Conservation (phyloP, 2,113 vertebrate species). For the Neoarius graeffei region DNA sequence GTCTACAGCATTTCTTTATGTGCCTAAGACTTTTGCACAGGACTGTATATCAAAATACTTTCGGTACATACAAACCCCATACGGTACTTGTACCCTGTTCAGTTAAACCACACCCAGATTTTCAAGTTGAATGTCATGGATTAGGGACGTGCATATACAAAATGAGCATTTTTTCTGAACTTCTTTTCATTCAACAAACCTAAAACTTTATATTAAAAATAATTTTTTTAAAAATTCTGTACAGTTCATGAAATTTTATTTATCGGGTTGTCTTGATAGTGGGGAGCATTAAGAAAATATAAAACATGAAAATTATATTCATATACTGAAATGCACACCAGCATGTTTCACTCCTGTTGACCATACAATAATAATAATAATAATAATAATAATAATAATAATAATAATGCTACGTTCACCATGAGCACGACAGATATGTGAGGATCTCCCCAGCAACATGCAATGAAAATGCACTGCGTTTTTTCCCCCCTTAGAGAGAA, state of each 20-base stretch:
- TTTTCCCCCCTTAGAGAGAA: neutral
- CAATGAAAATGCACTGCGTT: neutral
- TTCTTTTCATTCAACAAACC: neutral
- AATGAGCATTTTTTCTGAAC: neutral
- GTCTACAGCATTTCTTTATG: too few species aligned
- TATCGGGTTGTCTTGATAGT: neutral
- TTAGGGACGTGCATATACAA: neutral
- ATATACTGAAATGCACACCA: neutral
- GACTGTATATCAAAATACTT: neutral
- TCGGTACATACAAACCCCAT: neutral
- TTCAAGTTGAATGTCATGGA: neutral
- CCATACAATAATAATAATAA: neutral
- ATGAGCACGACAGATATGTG: neutral
- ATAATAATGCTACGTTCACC: neutral
- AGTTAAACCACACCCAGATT: neutral
- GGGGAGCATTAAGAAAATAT: too few species aligned
- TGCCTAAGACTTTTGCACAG: too few species aligned
- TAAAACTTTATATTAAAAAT: neutral
- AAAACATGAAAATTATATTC: neutral
- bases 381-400: too few species aligned
- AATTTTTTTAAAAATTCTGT: neutral
- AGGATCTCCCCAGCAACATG: neutral
- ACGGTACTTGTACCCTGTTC: constrained; percentile 4
- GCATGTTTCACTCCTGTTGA: neutral
- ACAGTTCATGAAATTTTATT: neutral